A percentile compares a stretch with the other conserved stretches of the same genome.
Evolutionary conservation across 2,113 vertebrate genomes (phyloP).

Genomic region (Lasiurus borealis): DNA sequence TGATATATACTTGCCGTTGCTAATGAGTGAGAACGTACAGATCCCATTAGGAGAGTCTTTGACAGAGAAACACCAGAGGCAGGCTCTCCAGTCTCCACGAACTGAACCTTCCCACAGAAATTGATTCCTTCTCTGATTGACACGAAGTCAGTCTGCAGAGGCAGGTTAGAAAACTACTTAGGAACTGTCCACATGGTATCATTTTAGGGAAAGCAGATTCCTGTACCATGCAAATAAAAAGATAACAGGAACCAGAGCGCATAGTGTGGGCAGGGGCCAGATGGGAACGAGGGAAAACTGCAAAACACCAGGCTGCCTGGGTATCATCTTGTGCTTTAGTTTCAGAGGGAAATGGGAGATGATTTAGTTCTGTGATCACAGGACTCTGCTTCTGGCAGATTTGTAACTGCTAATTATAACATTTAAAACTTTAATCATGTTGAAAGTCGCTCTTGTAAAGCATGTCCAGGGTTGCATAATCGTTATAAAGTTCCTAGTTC

Average conservation of each 20-base stretch:
- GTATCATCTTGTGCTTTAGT: background rate
- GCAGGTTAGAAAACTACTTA: background rate
- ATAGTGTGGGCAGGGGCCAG: slow-evolving; percentile 50
- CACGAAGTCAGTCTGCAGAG: background rate
- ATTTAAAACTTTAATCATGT: slow-evolving; percentile 56
- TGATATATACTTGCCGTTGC: background rate
- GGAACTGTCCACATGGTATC: background rate
- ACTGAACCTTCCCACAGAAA: background rate
- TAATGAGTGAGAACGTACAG: background rate
- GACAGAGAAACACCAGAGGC: background rate
- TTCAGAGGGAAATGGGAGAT: slow-evolving; percentile 2
- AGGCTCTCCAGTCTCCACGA: background rate
- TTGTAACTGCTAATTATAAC: slow-evolving; percentile 52
- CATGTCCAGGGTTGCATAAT: background rate
- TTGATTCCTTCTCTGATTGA: background rate
- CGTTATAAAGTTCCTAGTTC: slow-evolving; percentile 14
- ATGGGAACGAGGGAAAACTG: slow-evolving; percentile 25
- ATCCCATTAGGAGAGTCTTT: background rate
- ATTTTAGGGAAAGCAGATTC: slow-evolving; percentile 49
- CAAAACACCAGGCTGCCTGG: background rate
- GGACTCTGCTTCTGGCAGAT: slow-evolving; percentile 45
- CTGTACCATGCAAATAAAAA: slow-evolving; percentile 11
- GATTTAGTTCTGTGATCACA: slow-evolving; percentile 59
- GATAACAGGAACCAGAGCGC: background rate
- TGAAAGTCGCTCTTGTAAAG: slow-evolving; percentile 44